Evolutionary conservation across 2,797 vertebrate genomes (phyloP).

Genomic region (Rhynchotus rufescens): DNA sequence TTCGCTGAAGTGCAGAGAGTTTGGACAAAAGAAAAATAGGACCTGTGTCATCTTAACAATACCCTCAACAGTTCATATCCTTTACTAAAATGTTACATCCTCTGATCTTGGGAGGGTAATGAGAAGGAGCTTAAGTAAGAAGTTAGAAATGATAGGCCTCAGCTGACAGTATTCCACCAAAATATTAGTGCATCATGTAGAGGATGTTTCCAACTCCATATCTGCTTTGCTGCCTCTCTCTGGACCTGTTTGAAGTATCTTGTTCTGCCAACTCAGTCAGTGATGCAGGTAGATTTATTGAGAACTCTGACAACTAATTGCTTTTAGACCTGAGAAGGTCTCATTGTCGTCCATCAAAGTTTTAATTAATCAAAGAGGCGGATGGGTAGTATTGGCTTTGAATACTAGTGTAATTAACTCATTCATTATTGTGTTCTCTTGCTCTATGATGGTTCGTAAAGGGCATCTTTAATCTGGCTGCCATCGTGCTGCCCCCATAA

Average conservation of each 20-base stretch:
- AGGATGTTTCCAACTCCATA: neutral
- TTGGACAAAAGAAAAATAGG: neutral
- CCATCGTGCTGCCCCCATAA: neutral
- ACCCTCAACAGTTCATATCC: neutral
- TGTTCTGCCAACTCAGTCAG: conserved; percentile 20
- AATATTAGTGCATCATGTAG: neutral
- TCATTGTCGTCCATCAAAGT: conserved; percentile 60
- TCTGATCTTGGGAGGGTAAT: neutral
- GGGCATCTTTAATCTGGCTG: conserved; percentile 54
- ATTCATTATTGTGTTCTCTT: conserved; percentile 76
- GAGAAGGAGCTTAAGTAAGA: neutral
- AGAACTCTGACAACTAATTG: conserved; percentile 69
- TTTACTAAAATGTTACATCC: neutral
- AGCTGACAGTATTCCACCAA: neutral
- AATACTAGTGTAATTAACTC: conserved; percentile 78
- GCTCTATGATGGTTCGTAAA: conserved; percentile 9
- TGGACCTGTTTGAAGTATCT: neutral
- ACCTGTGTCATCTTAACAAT: neutral
- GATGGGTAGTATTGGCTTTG: conserved; percentile 73
- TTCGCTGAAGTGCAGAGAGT: neutral
- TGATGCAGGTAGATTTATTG: conserved; percentile 31
- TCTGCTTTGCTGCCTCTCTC: conserved; percentile 1
- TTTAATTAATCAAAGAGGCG: conserved; percentile 80
- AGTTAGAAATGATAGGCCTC: neutral
- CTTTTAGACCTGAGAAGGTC: conserved; percentile 64